A percentile compares a stretch with the other conserved stretches of the same genome.
phyloP scores from a whole-genome alignment of 2,888 invertebrate genomes.

The Corbicula japonica region DNA sequence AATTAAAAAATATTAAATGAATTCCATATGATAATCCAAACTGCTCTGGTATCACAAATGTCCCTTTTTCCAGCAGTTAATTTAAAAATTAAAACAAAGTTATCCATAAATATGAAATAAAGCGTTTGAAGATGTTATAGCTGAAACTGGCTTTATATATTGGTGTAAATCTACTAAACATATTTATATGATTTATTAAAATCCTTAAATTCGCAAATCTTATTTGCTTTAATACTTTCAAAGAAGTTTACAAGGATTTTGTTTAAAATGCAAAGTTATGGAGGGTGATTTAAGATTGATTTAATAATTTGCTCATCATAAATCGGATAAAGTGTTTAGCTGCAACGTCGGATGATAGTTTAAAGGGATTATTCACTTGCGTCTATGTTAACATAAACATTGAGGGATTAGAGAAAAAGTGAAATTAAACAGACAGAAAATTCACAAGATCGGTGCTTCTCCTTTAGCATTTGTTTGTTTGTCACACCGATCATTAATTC shows the following conservation, averaged over 20 bases:
- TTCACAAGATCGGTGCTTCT: neutral
- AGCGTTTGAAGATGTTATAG: constrained; percentile 1
- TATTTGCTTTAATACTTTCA: constrained; percentile 67
- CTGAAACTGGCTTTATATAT: constrained; percentile 60
- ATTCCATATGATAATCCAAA: no score
- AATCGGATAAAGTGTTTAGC: constrained; percentile 58
- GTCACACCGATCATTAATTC: constrained; percentile 49
- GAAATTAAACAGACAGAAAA: constrained; percentile 1
- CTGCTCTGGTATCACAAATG: no score
- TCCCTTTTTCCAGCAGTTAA: no score
- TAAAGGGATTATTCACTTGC: no score
- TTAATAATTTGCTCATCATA: constrained; percentile 48
- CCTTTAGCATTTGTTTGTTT: constrained; percentile 23
- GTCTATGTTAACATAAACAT: no score
- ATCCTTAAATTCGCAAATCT: constrained; percentile 61
- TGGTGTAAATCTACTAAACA: constrained; percentile 64
- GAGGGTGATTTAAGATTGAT: constrained; percentile 61
- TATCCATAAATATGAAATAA: no score
- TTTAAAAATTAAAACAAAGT: no score
- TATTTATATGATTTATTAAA: constrained; percentile 64
- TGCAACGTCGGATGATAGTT: no score
- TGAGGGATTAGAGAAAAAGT: neutral
- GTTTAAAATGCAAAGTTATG: constrained; percentile 53
- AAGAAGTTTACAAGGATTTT: constrained; percentile 52
- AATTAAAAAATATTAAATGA: no score